Percentiles rank a stretch among this genome's conserved stretches.
Evolutionary conservation across 2,113 vertebrate genomes (phyloP).

Genomic region (Climacteris rufus): DNA sequence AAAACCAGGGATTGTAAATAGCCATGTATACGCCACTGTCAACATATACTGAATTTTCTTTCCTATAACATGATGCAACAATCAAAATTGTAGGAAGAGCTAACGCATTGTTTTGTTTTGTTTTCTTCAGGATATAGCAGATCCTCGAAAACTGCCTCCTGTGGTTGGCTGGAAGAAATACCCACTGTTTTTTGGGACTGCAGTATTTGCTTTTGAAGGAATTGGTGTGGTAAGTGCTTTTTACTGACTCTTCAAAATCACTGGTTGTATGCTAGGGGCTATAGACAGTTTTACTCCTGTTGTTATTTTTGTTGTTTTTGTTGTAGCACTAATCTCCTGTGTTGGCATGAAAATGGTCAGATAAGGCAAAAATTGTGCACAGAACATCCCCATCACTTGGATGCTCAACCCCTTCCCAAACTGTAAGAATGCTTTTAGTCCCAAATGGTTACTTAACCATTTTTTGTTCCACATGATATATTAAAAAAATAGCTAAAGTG

Average conservation of each 20-base stretch:
- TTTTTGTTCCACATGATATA: background rate
- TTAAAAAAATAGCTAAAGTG: background rate
- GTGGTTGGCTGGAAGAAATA: constrained; percentile 80
- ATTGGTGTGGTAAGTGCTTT: constrained; percentile 83
- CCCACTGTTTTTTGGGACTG: constrained; percentile 86
- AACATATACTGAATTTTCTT: background rate
- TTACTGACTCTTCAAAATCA: background rate
- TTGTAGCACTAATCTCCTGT: background rate
- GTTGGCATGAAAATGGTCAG: background rate
- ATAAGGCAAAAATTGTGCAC: background rate
- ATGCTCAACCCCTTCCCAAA: background rate
- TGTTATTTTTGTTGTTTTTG: background rate
- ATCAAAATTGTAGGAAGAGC: background rate
- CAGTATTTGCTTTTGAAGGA: constrained; percentile 88
- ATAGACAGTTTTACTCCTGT: background rate
- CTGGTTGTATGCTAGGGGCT: background rate
- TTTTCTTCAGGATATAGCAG: constrained; percentile 71
- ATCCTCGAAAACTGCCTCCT: constrained; percentile 72
- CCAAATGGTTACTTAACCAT: background rate
- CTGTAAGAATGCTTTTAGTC: background rate
- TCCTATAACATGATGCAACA: background rate
- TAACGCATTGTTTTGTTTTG: background rate
- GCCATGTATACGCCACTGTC: background rate
- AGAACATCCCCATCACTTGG: background rate
- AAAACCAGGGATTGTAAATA: background rate